A percentile compares a stretch with the other conserved stretches of the same genome.
Evolutionary conservation across 2,797 vertebrate genomes (phyloP).

Genomic region (Danio aesculapii): DNA sequence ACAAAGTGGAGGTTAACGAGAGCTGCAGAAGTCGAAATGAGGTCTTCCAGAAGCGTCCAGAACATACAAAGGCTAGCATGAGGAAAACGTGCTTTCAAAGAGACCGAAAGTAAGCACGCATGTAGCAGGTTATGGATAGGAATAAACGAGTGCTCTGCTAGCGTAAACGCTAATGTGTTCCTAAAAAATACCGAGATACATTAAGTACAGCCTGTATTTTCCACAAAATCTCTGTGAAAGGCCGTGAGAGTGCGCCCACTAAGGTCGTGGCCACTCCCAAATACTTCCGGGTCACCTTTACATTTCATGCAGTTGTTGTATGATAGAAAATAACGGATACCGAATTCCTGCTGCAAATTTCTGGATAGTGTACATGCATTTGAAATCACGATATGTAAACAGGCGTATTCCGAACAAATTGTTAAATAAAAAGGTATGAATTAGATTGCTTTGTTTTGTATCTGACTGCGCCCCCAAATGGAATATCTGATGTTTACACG

Average conservation of each 20-base stretch:
- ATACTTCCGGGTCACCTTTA: conserved; percentile 53
- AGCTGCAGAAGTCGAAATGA: conserved; percentile 7
- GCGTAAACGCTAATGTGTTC: neutral
- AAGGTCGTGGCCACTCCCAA: conserved; percentile 17
- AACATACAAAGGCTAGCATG: conserved; percentile 39
- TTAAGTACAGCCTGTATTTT: neutral
- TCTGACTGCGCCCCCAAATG: neutral
- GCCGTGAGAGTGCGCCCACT: conserved; percentile 22
- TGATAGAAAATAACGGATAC: neutral
- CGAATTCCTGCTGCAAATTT: neutral
- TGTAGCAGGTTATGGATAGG: neutral
- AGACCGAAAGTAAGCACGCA: conserved; percentile 13
- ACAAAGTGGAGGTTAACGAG: conserved; percentile 14
- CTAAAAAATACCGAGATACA: neutral
- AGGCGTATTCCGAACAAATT: neutral
- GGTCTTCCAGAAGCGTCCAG: conserved; percentile 2
- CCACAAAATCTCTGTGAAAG: conserved; percentile 31
- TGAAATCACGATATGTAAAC: neutral
- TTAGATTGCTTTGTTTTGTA: neutral
- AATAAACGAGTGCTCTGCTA: conserved; percentile 19
- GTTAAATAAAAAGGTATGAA: neutral
- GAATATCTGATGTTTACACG: neutral
- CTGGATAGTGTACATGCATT: neutral
- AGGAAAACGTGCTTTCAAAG: conserved; percentile 41
- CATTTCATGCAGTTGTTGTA: neutral